A percentile compares a stretch with the other conserved stretches of the same genome.
These are phyloP conservation scores for Nannoperca obscura DNA, from an alignment of 2,797 vertebrate species.

Conservation along the genomic window DNA sequence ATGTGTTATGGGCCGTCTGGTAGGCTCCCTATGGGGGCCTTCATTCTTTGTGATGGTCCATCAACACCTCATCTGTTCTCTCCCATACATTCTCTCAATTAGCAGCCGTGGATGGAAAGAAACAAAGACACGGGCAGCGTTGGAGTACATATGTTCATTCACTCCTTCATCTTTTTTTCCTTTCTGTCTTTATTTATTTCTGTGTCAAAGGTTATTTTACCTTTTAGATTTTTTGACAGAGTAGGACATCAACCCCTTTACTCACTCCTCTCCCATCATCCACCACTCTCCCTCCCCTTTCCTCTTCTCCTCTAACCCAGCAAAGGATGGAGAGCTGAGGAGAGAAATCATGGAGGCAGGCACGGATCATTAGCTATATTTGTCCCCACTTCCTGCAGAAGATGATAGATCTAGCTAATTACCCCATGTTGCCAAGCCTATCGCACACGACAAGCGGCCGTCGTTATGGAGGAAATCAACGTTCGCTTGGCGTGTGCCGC, in stretches of 20 bases:
- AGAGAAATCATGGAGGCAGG: slow-evolving; percentile 83
- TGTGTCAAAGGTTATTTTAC: slow-evolving; percentile 32
- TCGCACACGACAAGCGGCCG: slow-evolving; percentile 77
- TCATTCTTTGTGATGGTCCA: slow-evolving; percentile 87
- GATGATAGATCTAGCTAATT: slow-evolving; percentile 87
- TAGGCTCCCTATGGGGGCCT: slow-evolving; percentile 85
- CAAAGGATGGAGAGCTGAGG: slow-evolving; percentile 74
- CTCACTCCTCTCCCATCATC: slow-evolving; percentile 18
- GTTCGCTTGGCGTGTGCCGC: slow-evolving; percentile 58
- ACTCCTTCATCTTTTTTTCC: slow-evolving; percentile 30
- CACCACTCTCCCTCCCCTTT: slow-evolving; percentile 38
- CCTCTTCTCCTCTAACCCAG: slow-evolving; percentile 60
- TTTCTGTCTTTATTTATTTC: slow-evolving; percentile 27
- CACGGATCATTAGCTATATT: slow-evolving; percentile 86
- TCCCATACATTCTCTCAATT: slow-evolving; percentile 88
- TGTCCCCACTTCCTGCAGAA: slow-evolving; percentile 85
- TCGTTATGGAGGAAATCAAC: slow-evolving; percentile 76
- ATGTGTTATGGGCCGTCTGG: slow-evolving; percentile 70
- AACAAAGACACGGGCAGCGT: slow-evolving; percentile 36
- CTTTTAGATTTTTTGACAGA: slow-evolving; percentile 23
- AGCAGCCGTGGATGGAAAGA: slow-evolving; percentile 74
- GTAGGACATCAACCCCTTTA: slow-evolving; percentile 30
- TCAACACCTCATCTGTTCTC: slow-evolving; percentile 90
- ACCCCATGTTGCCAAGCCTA: slow-evolving; percentile 80
- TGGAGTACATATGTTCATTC: slow-evolving; percentile 31